phyloP scores from a whole-genome alignment of 2,797 vertebrate species.

The Tamandua tetradactyla region DNA sequence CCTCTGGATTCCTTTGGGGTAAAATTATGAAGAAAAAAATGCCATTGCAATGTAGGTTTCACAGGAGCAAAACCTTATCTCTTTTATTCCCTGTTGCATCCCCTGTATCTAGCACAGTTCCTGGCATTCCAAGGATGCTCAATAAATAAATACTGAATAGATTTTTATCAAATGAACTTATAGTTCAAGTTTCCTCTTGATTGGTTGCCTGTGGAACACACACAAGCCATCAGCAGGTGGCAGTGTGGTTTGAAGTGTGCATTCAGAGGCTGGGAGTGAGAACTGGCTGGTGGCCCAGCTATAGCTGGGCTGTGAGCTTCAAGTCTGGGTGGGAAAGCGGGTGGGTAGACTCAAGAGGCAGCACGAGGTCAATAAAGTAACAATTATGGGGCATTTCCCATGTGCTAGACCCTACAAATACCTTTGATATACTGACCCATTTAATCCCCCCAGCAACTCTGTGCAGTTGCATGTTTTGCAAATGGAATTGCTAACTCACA shows the following conservation, averaged over 20 bases:
- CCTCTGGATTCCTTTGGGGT: not conserved
- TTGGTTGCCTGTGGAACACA: not conserved
- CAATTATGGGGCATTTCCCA: not conserved
- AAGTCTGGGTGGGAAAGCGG: not conserved
- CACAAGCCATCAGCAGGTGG: slow-evolving; percentile 49
- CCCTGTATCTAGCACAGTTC: not conserved
- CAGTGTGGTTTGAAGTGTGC: slow-evolving; percentile 26
- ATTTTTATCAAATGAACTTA: slow-evolving; percentile 39
- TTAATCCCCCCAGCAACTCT: not conserved
- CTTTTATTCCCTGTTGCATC: not conserved
- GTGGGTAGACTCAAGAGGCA: not conserved
- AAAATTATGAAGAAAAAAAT: not conserved
- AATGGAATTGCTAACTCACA: not conserved
- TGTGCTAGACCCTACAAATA: not conserved
- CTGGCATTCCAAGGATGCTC: slow-evolving; percentile 12
- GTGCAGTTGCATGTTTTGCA: not conserved
- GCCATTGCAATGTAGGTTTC: not conserved
- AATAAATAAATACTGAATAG: slow-evolving; percentile 1
- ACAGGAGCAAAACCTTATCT: not conserved
- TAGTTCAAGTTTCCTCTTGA: not conserved
- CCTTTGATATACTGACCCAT: not conserved
- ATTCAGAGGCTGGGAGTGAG: not conserved
- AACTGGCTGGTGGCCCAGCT: not conserved
- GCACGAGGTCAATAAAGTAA: not conserved
- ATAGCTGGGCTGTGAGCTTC: not conserved